phyloP scores from a whole-genome alignment of 2,888 invertebrate species.

The Leptopilina drosophilae region DNA sequence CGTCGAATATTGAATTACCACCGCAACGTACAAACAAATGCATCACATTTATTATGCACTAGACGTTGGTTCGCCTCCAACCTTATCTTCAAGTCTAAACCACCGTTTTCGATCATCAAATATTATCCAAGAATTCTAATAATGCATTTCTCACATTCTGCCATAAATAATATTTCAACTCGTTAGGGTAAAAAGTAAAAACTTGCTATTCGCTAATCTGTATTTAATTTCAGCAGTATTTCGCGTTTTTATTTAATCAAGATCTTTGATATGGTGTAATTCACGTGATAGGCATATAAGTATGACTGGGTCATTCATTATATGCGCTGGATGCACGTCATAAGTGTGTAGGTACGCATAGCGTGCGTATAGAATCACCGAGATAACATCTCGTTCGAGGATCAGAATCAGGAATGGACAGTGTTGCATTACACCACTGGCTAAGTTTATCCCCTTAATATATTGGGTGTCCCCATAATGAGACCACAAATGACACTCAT shows the following conservation, averaged over 20 bases:
- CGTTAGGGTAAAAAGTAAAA: background rate
- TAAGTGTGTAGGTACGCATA: constrained; percentile 45
- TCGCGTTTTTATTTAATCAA: constrained; percentile 10
- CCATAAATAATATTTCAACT: background rate
- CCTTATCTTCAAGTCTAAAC: too few relatives aligned
- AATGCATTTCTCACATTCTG: background rate
- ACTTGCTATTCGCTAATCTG: background rate
- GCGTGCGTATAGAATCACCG: constrained; percentile 55
- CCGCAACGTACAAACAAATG: too few relatives aligned
- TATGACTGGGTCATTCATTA: constrained; percentile 16
- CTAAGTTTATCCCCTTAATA: constrained; percentile 72
- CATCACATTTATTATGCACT: too few relatives aligned
- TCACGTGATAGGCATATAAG: constrained; percentile 13
- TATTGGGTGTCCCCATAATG: constrained; percentile 73
- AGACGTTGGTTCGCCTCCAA: too few relatives aligned
- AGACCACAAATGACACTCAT: constrained; percentile 71
- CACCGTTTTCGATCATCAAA: too few relatives aligned
- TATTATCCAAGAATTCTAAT: too few relatives aligned
- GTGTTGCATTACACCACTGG: constrained; percentile 73
- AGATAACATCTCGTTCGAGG: constrained; percentile 71
- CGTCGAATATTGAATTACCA: too few relatives aligned
- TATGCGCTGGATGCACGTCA: background rate
- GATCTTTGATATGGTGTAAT: constrained; percentile 26
- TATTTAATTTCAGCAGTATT: constrained; percentile 6
- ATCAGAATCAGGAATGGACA: constrained; percentile 69